Base-by-base conservation (phyloP, 2,113 vertebrate genomes). In the Scopus umbretta region DNA sequence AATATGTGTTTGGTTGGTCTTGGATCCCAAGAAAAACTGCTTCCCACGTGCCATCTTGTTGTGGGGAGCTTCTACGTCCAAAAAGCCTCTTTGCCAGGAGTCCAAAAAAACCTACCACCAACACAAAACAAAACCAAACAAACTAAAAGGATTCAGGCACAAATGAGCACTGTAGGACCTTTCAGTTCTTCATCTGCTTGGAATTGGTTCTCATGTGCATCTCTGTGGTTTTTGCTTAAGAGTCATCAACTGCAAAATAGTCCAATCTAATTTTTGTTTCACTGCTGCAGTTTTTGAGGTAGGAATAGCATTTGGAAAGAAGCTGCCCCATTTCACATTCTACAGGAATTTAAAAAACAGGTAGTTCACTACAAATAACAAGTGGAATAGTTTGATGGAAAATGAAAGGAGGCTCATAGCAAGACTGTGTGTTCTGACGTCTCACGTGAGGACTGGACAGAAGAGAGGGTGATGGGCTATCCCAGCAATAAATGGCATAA, bases 151-250 rank as follows among this genome's bases (percentile, higher is more conserved):
- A 52, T 47, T 29, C 34, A 55, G 38, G 21, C 55, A 55, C 56
- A 36, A 45, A 18, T 23, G 34, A 56, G 10, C 45, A 84, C 59
- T 80, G 38, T 49, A 55, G 50, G 40, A 56, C 52, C 30, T 61
- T 81, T 81, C 68, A 56, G 18, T 84, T 78, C 59, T 91, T 87
- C 78, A 66, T 81, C 70, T 87, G 36, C 68, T 49, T 78, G 30
- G 67, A 30, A 52, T 85, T 81, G 59, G 79, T 42, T 80, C 62
- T 88, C 16, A 11, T 20, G 38, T 65, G 16, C 58, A 47, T 78
- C 61, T 81, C 74, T 81, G 59, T 81, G 74, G 6, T 26, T 78
- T 88, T 50, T 65, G 13, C 61, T 52, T 55, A n/a, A 38, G 67
- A 50, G 38, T 55, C 80, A 53, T 16, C 53, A 67, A 36, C 42